Percentiles rank a stretch among this genome's conserved stretches.
phyloP scores from a whole-genome alignment of 2,113 vertebrate genomes.

The Labeo catla region DNA sequence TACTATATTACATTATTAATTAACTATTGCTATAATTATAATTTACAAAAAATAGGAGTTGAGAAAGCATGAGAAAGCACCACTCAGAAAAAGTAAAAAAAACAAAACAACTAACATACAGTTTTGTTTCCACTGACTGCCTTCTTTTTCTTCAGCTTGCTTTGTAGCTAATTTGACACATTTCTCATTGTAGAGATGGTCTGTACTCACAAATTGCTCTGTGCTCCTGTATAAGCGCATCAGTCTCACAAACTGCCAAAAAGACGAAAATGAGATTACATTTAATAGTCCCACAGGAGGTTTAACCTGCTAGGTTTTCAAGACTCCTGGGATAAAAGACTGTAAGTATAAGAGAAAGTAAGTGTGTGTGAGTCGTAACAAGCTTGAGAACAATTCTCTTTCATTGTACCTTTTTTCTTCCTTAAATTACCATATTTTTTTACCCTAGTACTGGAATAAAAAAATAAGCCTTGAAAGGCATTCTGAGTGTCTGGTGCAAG shows the following conservation, averaged over 20 bases:
- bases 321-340: background rate
- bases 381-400: constrained; percentile 6
- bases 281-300: constrained; percentile 26
- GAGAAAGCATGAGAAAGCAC: no score
- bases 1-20: no score
- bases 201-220: constrained; percentile 13
- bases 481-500: background rate
- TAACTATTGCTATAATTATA: no score
- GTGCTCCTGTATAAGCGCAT: background rate
- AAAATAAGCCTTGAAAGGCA: background rate
- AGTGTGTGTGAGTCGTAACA: constrained; percentile 1
- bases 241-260: constrained; percentile 21
- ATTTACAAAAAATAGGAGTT: no score
- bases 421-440: background rate
- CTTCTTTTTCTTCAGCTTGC: background rate
- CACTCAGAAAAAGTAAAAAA: background rate
- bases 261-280: constrained; percentile 23
- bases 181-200: background rate
- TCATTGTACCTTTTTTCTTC: background rate
- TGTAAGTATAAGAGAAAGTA: background rate
- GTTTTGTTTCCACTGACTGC: background rate
- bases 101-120: no score
- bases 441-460: background rate
- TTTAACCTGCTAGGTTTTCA: background rate
- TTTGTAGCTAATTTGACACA: constrained; percentile 22